Evolutionary conservation across 2,797 vertebrate genomes (phyloP).

Genomic region (Chaetodon trifasciatus): DNA sequence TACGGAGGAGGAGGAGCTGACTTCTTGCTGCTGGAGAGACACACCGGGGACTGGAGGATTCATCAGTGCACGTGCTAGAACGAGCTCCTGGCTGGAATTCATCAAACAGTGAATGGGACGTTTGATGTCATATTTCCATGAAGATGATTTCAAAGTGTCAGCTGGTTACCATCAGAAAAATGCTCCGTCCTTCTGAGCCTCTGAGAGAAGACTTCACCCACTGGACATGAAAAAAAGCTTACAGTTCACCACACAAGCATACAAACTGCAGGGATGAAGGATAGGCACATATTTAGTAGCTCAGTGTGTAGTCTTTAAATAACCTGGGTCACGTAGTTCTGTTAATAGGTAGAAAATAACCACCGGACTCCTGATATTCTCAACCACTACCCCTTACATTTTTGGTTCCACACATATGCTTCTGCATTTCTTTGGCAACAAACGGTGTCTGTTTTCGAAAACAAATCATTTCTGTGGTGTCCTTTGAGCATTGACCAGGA

Average conservation of each 20-base stretch:
- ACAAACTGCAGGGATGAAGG: slow-evolving; percentile 17
- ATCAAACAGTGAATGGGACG: slow-evolving; percentile 12
- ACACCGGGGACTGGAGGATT: slow-evolving; percentile 44
- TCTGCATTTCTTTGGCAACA: not conserved
- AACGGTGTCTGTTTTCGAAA: slow-evolving; percentile 4
- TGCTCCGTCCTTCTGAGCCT: slow-evolving; percentile 12
- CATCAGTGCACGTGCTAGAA: slow-evolving; percentile 37
- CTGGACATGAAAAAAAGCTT: slow-evolving; percentile 9
- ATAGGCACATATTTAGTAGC: not conserved
- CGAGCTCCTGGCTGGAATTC: slow-evolving; percentile 43
- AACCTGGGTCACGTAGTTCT: not conserved
- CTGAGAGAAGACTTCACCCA: slow-evolving; percentile 24
- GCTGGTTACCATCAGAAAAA: slow-evolving; percentile 27
- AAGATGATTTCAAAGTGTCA: slow-evolving; percentile 50
- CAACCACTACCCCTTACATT: not conserved
- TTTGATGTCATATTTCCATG: slow-evolving; percentile 27
- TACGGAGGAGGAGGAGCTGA: slow-evolving; percentile 31
- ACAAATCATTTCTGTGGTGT: not conserved
- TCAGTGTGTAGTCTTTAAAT: not conserved
- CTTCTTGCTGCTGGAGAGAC: slow-evolving; percentile 32
- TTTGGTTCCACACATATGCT: not conserved
- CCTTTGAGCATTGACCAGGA: not conserved
- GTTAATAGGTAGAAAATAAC: not conserved
- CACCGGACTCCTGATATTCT: not conserved
- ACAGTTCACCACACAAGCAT: slow-evolving; percentile 28